Evolutionary conservation across 2,888 invertebrate species (phyloP).

Genomic region (Lymantria monacha): DNA sequence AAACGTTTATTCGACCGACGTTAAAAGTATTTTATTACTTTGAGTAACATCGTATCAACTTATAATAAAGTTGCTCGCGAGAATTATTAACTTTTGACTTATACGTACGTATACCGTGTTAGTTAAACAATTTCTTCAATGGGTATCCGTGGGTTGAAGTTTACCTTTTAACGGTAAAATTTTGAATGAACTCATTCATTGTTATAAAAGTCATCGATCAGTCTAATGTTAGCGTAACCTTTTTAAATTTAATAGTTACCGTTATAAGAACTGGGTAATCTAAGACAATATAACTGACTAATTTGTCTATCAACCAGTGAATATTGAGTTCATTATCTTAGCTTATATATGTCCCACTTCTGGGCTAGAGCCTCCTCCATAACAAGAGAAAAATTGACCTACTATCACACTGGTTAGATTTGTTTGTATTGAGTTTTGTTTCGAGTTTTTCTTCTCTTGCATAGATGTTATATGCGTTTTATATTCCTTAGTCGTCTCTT

Average conservation of each 20-base stretch:
- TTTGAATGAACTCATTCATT: slow-evolving; percentile 1
- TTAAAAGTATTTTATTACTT: slow-evolving; percentile 73
- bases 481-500: too few species aligned
- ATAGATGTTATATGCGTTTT: too few species aligned
- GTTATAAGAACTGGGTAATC: neutral
- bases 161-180: neutral
- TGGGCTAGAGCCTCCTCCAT: too few species aligned
- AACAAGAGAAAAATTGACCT: too few species aligned
- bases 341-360: too few species aligned
- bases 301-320: too few species aligned
- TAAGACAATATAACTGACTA: too few species aligned
- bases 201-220: neutral
- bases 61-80: slow-evolving; percentile 58
- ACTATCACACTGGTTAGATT: too few species aligned
- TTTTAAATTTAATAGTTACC: neutral
- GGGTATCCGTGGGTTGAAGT: slow-evolving; percentile 1
- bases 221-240: neutral
- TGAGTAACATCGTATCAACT: slow-evolving; percentile 59
- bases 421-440: too few species aligned
- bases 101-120: slow-evolving; percentile 7
- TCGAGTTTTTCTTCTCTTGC: too few species aligned
- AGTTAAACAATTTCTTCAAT: slow-evolving; percentile 14
- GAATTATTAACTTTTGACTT: slow-evolving; percentile 20
- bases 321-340: too few species aligned
- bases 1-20: slow-evolving; percentile 75